Evolutionary conservation across 2,113 vertebrate species (phyloP), one percentile per base, ranked within the genome.

Genomic region (Carassius gibelio): DNA sequence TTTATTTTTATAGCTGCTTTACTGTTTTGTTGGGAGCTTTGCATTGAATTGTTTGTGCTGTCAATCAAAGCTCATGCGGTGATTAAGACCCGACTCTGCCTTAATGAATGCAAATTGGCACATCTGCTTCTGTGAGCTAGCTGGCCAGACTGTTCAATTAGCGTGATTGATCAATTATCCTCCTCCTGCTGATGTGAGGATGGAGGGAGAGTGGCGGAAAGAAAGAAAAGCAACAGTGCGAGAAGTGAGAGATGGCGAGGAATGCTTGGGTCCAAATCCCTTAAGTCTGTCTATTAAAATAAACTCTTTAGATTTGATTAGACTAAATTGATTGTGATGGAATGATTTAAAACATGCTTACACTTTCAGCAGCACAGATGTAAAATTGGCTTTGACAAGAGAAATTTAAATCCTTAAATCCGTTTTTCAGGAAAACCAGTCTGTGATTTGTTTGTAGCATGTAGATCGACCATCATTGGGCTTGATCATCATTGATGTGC

Each of bases 41-140:
- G 59, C 64, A 84, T 80, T 87, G 91, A 88, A 91, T 88, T 92
- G 92, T 92, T 94, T 93, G 91, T 91, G 89, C 92, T 94, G 93
- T 94, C 93, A 94, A 93, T 94, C 94, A 94, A 88, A 93, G 87
- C 59, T 85, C 89, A 88, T 91, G 87, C 87, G 83, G 91, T 94
- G 92, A 94, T 94, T 94, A 94, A 93, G 93, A 90, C 91, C 92
- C 91, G 91, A 94, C 93, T 93, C 90, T 80, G 80, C 89, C 90
- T 89, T 95, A 95, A 95, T 94, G 93, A 95, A 95, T 95, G 94
- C 93, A 95, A 95, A 95, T 95, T 92, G 93, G 93, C 94, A 93
- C 95, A 95, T 94, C 94, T 95, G 94, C 93, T 94, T 91, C 92
- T 92, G 92, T 92, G 92, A 90, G 89, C 92, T 92, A 91, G 93